These are phyloP conservation scores for Chrysolina haemoptera DNA, from an alignment of 2,888 invertebrate genomes.

Conservation along the genomic window DNA sequence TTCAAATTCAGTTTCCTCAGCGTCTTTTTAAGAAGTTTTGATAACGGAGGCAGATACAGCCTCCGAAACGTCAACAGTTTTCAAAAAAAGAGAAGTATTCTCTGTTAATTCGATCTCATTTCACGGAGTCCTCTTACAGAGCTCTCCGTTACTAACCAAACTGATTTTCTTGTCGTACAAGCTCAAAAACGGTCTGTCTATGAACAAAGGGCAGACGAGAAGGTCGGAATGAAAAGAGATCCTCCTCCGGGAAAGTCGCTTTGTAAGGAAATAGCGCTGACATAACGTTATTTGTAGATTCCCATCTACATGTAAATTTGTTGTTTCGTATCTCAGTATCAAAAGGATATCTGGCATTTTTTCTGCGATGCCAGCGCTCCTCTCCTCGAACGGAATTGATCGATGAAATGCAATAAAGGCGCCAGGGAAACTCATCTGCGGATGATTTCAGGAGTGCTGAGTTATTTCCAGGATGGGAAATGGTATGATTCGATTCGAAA, in stretches of 20 bases:
- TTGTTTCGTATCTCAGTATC: constrained; percentile 16
- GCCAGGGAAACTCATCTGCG: neutral
- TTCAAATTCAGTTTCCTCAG: too few species aligned
- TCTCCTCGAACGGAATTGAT: neutral
- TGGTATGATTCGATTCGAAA: neutral
- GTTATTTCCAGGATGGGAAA: neutral
- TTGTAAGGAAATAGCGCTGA: constrained; percentile 2
- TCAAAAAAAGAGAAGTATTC: too few species aligned
- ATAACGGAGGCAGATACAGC: too few species aligned
- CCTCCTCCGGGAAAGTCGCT: neutral
- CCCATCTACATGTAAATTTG: constrained; percentile 17
- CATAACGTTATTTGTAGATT: constrained; percentile 8
- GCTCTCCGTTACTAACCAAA: too few species aligned
- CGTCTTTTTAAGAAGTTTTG: too few species aligned
- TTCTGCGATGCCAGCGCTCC: neutral
- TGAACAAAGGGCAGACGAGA: neutral
- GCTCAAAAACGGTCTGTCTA: neutral
- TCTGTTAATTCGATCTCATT: too few species aligned
- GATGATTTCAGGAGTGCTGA: neutral
- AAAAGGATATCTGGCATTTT: constrained; percentile 6
- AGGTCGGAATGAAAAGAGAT: neutral
- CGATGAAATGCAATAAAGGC: neutral
- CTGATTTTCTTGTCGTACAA: neutral
- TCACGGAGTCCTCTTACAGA: too few species aligned
- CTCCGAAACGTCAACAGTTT: too few species aligned